Base-by-base conservation (phyloP, 2,888 invertebrate species). In the Andrena minutula region DNA sequence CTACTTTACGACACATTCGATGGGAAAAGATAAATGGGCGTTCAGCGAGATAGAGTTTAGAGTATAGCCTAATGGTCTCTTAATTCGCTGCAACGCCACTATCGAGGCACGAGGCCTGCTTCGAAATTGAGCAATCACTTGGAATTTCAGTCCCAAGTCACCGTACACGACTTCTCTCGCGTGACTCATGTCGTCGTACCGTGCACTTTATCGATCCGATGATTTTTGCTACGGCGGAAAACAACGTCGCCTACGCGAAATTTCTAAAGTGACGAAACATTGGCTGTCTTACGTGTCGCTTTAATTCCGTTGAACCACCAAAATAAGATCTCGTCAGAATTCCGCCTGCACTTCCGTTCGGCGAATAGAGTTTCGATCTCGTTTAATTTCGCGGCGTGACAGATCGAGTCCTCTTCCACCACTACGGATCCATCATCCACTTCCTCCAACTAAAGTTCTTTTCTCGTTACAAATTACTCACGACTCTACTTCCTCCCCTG, bases 121-220 rank as follows among this genome's bases (percentile, higher is more conserved):
- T 49, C 79, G 80, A 79, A 87, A 85, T 87, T 87, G 87, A 85
- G 87, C 82, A 87, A 87, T 79, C 78, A 30, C 75, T 12, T 75
- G 75, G 76, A 87, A 87, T 87, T 87, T 75, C 83, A 63, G 63
- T 30, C 76, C 79, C 78, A 28, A 72, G 80, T 82, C 78, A 85
- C 61, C 53, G 69, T 74, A 53, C 58, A 51, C 41, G 74, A 56
- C 41, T 60, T 77, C 56, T 56, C 56, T 56, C 65, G 82, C 81
- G 84, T 87, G 87, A 87, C 83, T 88, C 87, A 87, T 73, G 51
- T 86, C 74, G 82, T 65, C 66, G 66, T 26, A 47, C 51, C 72
- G 63, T 41, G 75, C 56, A 16, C 41, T 47, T 63, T 77, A 86
- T 77, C 85, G 87, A 87, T 76, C 75, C 68, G 65, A 49, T 41